Base-by-base conservation (phyloP, 2,113 vertebrate species). In the Xiphophorus hellerii region DNA sequence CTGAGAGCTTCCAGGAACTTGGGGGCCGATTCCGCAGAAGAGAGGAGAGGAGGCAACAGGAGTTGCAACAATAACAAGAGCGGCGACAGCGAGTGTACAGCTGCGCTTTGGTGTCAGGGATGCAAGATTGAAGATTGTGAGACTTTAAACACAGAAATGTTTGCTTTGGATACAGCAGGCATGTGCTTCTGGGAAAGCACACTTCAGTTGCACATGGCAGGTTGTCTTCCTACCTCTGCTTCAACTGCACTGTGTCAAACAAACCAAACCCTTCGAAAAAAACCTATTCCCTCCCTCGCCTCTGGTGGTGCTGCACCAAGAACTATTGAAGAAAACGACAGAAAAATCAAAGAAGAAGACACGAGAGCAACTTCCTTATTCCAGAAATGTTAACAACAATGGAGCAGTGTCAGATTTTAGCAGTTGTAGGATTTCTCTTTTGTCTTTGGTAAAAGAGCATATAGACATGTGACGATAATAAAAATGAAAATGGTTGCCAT, bases 81-180 rank as follows among this genome's bases (percentile, higher is more conserved):
- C 77, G 72, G 78, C 66, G 28, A 51, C 72, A 62, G 60, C 48
- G 22, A 48, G 62, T 11, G 35, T 62, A 48, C 68, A 68, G 82
- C 68, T 80, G 73, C 58, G 42, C 25, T 62, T 67, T 54, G 28
- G 28, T 73, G 70, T 73, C 74, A 58, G 71, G 84, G 80, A 74
- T 79, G 76, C 65, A 27, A 44, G 33, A 81, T 77, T 29, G 86
- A 84, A 89, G 66, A 65, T 62, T 73, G 58, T 25, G 17, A 67
- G 76, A 83, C 39, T 67, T 62, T 71, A 73, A 83, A 71, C 66
- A 74, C 79, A 44, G 29, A 60, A 64, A 58, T 60, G 71, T 54
- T 71, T 31, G 25, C 42, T 20, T 58, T 20, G 27, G 79, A 71
- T 60, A 63, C 75, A 27, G 71, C 35, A 2, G 31, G 27, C 60